Evolutionary conservation across 1,140 invertebrate species (phyloP).

Genomic region (Drosophila varians): DNA sequence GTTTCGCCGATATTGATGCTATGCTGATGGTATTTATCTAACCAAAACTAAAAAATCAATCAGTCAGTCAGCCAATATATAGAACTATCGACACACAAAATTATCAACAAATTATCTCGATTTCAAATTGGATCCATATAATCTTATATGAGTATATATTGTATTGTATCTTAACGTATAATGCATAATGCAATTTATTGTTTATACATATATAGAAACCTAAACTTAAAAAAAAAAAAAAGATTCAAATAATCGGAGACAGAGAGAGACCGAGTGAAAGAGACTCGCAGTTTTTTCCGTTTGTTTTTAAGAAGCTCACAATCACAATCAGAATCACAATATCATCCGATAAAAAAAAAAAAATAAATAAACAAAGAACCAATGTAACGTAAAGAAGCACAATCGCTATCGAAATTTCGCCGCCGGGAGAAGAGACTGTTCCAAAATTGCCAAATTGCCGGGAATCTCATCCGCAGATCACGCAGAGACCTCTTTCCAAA

Average conservation of each 20-base stretch:
- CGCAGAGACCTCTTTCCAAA: too few species aligned
- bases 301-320: conserved; percentile 68
- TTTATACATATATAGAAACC: conserved; percentile 27
- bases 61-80: conserved; percentile 58
- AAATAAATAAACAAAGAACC: conserved; percentile 7
- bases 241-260: conserved; percentile 55
- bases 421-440: conserved; percentile 59
- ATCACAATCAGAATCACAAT: conserved; percentile 44
- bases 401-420: conserved; percentile 58
- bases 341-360: conserved; percentile 26
- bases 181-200: conserved; percentile 44
- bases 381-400: conserved; percentile 69
- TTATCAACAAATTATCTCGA: conserved; percentile 77
- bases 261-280: conserved; percentile 66
- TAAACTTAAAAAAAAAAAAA: conserved; percentile 45
- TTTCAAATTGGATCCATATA: conserved; percentile 70
- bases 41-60: conserved; percentile 61
- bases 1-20: conserved; percentile 60
- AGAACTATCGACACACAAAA: conserved; percentile 79
- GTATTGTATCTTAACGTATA: conserved; percentile 61
- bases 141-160: conserved; percentile 59
- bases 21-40: conserved; percentile 83
- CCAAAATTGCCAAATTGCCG: conserved; percentile 44
- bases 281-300: conserved; percentile 76
- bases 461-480: conserved; percentile 41